Evolutionary conservation across 2,888 invertebrate species (phyloP).

Genomic region (Morinoia aosen): DNA sequence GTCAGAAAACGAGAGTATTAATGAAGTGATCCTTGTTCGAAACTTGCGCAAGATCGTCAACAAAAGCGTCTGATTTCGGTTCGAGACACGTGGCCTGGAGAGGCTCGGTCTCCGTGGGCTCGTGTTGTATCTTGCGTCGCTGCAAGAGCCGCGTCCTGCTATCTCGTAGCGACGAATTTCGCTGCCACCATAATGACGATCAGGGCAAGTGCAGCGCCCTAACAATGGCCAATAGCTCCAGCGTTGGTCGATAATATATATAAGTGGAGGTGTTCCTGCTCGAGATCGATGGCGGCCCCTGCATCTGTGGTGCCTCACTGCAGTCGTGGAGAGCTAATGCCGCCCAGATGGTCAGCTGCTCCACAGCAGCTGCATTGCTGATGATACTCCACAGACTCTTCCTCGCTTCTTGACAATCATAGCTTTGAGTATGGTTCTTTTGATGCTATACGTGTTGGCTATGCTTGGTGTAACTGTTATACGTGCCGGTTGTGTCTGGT

Average conservation of each 20-base stretch:
- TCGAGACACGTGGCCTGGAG: background rate
- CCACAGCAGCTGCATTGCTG: background rate
- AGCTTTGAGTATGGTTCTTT: background rate
- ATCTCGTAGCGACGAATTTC: background rate
- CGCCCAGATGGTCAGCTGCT: background rate
- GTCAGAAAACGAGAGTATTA: background rate
- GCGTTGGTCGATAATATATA: background rate
- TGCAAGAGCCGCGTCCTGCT: background rate
- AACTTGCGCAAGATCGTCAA: background rate
- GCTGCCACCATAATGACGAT: background rate
- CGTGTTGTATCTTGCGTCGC: background rate
- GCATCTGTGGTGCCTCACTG: background rate
- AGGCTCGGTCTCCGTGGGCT: background rate
- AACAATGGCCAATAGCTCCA: background rate
- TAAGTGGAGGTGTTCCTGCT: background rate
- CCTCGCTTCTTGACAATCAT: background rate
- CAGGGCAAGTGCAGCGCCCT: slow-evolving; percentile 9
- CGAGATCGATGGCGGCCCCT: background rate
- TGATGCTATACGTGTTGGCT: background rate
- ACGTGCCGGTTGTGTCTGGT: background rate
- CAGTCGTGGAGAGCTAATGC: background rate
- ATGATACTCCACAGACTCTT: background rate
- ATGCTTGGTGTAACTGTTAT: background rate
- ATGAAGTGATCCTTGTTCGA: background rate
- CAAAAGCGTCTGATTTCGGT: background rate